These are phyloP conservation scores for Hedya salicella DNA, from an alignment of 2,888 invertebrate genomes.

Conservation along the genomic window DNA sequence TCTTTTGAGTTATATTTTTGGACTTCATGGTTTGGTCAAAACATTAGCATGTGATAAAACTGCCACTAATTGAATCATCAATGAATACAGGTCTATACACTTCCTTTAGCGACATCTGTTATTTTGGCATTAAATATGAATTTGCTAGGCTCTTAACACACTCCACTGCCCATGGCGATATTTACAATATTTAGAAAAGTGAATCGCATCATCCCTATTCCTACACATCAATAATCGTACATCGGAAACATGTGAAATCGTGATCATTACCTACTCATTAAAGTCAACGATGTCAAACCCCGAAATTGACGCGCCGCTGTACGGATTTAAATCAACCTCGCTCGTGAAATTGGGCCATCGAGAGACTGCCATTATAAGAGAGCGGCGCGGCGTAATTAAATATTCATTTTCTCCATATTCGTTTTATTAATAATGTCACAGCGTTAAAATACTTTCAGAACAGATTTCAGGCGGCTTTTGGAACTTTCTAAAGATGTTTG, in stretches of 20 bases:
- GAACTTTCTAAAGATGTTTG: background rate
- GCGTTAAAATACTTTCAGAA: slow-evolving; percentile 8
- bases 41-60: too few relatives aligned
- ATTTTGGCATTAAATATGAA: too few relatives aligned
- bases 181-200: background rate
- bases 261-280: slow-evolving; percentile 17
- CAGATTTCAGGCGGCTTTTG: slow-evolving; percentile 7
- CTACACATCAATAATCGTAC: background rate
- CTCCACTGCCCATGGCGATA: too few relatives aligned
- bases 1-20: too few relatives aligned
- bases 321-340: slow-evolving; percentile 25
- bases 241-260: background rate
- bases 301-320: slow-evolving; percentile 2
- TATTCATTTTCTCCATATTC: slow-evolving; percentile 31
- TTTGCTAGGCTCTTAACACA: too few relatives aligned
- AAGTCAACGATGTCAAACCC: slow-evolving; percentile 10
- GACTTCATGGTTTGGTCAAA: too few relatives aligned
- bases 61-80: too few relatives aligned
- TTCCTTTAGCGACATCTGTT: too few relatives aligned
- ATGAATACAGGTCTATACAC: too few relatives aligned
- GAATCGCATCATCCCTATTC: background rate
- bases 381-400: slow-evolving; percentile 20
- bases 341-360: slow-evolving; percentile 15
- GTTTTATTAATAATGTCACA: slow-evolving; percentile 16
- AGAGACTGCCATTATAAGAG: slow-evolving; percentile 12